These are phyloP conservation scores for Eupithecia vulgata DNA, from an alignment of 2,888 invertebrate species.

Conservation along the genomic window DNA sequence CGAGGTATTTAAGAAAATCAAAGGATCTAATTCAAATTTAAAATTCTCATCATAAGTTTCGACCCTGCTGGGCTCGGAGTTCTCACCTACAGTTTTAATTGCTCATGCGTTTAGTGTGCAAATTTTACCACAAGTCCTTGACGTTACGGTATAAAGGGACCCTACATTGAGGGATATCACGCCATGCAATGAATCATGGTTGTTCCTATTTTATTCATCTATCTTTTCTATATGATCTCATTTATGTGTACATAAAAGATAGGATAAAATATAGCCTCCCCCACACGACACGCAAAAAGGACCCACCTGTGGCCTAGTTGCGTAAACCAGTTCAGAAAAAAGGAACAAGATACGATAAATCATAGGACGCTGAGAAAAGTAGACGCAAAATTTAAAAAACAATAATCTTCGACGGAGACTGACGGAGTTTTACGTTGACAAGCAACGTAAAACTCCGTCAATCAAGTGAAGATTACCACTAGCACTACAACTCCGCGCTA, in stretches of 20 bases:
- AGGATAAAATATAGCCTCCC: too few species aligned
- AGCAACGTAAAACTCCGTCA: slow-evolving; percentile 22
- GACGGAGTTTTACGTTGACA: too few species aligned
- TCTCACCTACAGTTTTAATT: background rate
- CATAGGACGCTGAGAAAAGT: background rate
- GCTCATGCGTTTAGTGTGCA: background rate
- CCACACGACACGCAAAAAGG: too few species aligned
- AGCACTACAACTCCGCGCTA: slow-evolving; percentile 1
- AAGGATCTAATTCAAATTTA: background rate
- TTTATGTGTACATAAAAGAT: too few species aligned
- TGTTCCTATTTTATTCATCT: background rate
- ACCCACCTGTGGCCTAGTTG: too few species aligned
- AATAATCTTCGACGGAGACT: too few species aligned
- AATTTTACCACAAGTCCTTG: background rate
- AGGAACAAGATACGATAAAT: background rate
- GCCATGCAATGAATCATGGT: background rate
- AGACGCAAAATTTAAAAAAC: background rate
- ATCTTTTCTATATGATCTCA: background rate
- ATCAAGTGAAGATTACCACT: slow-evolving; percentile 7
- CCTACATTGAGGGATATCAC: background rate
- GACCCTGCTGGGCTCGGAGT: background rate
- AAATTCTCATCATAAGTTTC: background rate
- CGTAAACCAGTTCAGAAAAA: too few species aligned
- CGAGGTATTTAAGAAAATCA: background rate
- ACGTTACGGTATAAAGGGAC: background rate